A percentile compares a stretch with the other conserved stretches of the same genome.
These are phyloP conservation scores for honey bee (Apis mellifera) DNA, from an alignment of 1,140 invertebrate genomes.

Conservation along the genomic window DNA sequence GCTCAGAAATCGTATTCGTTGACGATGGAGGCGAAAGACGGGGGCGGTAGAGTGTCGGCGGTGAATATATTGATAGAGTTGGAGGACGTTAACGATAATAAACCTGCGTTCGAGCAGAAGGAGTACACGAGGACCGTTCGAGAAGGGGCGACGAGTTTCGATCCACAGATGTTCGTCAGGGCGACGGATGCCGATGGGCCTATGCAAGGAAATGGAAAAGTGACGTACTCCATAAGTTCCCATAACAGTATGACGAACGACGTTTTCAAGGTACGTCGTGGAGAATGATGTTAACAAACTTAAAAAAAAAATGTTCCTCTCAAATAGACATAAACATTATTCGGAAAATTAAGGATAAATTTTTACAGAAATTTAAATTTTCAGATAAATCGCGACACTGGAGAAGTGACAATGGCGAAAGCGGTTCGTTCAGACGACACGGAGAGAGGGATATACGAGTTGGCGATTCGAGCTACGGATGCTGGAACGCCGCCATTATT, in stretches of 20 bases:
- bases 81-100: conserved; percentile 92
- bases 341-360: not conserved
- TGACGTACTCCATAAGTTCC: conserved; percentile 86
- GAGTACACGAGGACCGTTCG: conserved; percentile 89
- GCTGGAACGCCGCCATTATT: conserved; percentile 85
- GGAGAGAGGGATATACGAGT: conserved; percentile 87
- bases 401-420: conserved; percentile 85
- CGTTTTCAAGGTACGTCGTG: conserved; percentile 73
- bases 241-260: conserved; percentile 85
- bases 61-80: conserved; percentile 87
- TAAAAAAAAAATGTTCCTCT: too few species aligned
- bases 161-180: conserved; percentile 89
- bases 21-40: conserved; percentile 89
- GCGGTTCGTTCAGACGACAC: conserved; percentile 87
- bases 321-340: too few species aligned
- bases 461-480: conserved; percentile 87
- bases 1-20: conserved; percentile 89
- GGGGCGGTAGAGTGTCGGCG: conserved; percentile 86
- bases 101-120: conserved; percentile 87
- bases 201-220: conserved; percentile 85
- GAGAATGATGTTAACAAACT: too few species aligned
- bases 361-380: too few species aligned
- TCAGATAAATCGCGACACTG: conserved; percentile 86
- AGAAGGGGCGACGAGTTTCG: conserved; percentile 87
- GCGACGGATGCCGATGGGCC: conserved; percentile 88